Evolutionary conservation across 2,797 vertebrate species (phyloP), one percentile per base, ranked within the genome.

Genomic region (Tolypeutes matacus): DNA sequence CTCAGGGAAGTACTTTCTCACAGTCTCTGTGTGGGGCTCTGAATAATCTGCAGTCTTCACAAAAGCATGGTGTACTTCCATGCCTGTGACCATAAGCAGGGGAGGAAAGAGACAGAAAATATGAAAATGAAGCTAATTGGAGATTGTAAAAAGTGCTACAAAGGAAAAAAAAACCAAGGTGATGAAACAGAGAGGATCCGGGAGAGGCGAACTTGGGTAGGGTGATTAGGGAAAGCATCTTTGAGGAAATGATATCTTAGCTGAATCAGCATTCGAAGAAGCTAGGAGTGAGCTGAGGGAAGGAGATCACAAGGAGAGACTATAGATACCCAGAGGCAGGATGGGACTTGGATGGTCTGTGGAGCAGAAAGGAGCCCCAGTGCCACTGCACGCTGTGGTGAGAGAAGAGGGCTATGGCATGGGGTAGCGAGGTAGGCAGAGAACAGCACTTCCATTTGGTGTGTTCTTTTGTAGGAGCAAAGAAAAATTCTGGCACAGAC

Each of bases 1-100:
- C 97, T 98, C 98, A 86, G 98, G 98, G 91, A 98, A 98, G 85
- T 98, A 98, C 39, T 81, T 98, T 60, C 98, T 85, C 17, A 98
- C 53, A 14, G 94, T 98, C 90, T 98, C 98, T 0, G 42, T 17
- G 64, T 7, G 27, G 78, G 70, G 1, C 17, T 65, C 72, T 23
- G 70, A 17, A 17, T 75, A 42, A 0, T 0, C 0, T 0, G 0
- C 0, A 1, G 5, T 0, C 0, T 0, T 1, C 4, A 12, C 0
- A 42, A n/a, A 2, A 5, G 1, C 1, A 42, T 0, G 0, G 23
- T 0, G 0, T 39, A 4, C 8, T 8, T 0, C 0, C 21, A 83
- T 0, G 9, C 0, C 31, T 3, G 7, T 10, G n/a, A 0, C 95
- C 95, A 14, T 7, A 0, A 12, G 25, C 49, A 18, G 27, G 42